These are phyloP conservation scores for Spinibarbus caldwelli DNA, from an alignment of 2,797 vertebrate genomes.

Conservation along the genomic window DNA sequence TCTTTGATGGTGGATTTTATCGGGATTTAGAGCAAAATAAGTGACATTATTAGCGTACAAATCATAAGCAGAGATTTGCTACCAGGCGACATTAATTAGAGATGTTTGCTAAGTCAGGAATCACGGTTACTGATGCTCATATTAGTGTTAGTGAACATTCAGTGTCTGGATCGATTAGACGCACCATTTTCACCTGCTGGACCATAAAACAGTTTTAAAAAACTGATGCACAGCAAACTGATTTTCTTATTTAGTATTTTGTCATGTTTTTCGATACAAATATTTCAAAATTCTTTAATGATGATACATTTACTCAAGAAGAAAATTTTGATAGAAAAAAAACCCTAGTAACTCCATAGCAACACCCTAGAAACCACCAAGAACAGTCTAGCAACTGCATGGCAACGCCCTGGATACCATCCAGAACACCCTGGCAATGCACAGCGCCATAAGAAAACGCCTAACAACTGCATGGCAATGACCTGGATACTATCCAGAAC, in stretches of 20 bases:
- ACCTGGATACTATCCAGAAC: too few species aligned
- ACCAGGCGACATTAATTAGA: background rate
- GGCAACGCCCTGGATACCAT: background rate
- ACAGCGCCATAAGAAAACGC: too few species aligned
- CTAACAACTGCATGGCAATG: background rate
- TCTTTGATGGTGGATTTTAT: conserved; percentile 29
- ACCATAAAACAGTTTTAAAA: background rate
- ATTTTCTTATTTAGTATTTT: background rate
- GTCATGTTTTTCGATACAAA: too few species aligned
- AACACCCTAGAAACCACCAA: background rate
- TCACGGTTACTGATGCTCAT: background rate
- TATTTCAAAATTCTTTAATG: too few species aligned
- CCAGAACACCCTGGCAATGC: too few species aligned
- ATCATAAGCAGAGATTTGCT: background rate
- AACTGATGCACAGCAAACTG: background rate
- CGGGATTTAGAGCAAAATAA: background rate
- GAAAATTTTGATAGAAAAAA: background rate
- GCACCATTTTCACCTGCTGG: background rate
- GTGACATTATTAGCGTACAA: conserved; percentile 37
- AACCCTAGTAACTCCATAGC: background rate
- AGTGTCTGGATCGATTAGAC: background rate
- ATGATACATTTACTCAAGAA: too few species aligned
- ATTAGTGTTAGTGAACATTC: background rate
- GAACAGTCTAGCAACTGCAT: background rate
- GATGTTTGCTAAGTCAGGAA: background rate